Conservation (phyloP, 2,113 vertebrate genomes). For the Gymnobelideus leadbeateri region DNA sequence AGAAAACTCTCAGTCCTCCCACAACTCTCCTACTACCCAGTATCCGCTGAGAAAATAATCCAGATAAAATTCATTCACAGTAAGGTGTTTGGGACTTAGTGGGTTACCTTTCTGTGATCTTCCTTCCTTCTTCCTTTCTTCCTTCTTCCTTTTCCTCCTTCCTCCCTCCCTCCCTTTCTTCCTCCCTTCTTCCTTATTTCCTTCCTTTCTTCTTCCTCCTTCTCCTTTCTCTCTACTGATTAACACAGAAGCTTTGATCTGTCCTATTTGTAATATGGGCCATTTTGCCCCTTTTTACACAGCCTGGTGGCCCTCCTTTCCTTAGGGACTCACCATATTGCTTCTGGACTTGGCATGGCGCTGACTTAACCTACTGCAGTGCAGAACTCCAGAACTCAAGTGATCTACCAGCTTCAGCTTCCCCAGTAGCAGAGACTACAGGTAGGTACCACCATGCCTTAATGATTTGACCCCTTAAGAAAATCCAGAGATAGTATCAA, state of each 20-base stretch:
- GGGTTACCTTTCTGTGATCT: not conserved
- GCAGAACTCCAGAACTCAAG: not conserved
- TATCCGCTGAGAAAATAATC: not conserved
- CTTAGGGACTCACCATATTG: not conserved
- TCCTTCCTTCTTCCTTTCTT: not conserved
- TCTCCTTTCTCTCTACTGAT: not conserved
- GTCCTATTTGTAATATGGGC: not conserved
- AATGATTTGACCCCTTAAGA: not conserved
- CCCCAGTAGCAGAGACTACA: not conserved
- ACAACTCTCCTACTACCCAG: not conserved
- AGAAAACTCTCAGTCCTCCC: not conserved
- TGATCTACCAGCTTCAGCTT: not conserved
- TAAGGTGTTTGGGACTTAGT: fast-evolving
- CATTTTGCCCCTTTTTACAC: not conserved
- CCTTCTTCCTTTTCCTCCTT: not conserved
- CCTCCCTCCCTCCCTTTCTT: no score
- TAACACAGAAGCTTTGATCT: not conserved
- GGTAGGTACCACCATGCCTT: not conserved
- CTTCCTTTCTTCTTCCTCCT: not conserved
- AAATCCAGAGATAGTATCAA: not conserved
- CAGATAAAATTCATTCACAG: not conserved
- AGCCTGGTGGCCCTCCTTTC: not conserved
- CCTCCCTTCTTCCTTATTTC: no score
- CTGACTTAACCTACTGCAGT: not conserved
- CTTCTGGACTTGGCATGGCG: not conserved